Evolutionary conservation across 2,797 vertebrate genomes (phyloP).

Genomic region (Rallus crepitans): DNA sequence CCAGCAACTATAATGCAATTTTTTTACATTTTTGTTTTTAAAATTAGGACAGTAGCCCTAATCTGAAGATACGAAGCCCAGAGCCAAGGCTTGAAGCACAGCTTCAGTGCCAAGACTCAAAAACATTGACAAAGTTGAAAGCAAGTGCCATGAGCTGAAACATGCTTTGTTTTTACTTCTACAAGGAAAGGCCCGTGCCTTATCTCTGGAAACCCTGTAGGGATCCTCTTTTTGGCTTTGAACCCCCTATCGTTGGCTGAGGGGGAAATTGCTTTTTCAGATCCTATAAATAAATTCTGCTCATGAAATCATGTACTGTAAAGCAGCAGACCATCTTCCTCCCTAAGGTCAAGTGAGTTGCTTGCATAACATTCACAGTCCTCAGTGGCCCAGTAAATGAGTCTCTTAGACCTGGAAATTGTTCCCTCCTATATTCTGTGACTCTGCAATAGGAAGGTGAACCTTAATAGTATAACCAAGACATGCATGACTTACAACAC

Average conservation of each 20-base stretch:
- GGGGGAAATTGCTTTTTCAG: constrained; percentile 19
- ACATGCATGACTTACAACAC: neutral
- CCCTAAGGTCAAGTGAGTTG: neutral
- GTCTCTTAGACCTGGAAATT: neutral
- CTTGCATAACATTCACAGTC: neutral
- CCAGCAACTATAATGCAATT: neutral
- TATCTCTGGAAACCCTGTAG: neutral
- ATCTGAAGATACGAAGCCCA: neutral
- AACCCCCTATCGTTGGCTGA: neutral
- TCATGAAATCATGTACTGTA: neutral
- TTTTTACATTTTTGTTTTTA: neutral
- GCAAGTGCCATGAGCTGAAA: neutral
- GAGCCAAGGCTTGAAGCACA: neutral
- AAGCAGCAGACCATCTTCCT: neutral
- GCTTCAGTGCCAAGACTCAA: neutral
- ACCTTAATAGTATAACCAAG: neutral
- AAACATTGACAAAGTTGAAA: neutral
- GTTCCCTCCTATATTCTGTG: neutral
- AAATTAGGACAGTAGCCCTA: neutral
- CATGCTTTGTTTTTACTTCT: neutral
- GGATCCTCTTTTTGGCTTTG: neutral
- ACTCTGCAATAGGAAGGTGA: neutral
- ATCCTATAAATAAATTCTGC: neutral
- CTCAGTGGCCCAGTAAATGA: neutral
- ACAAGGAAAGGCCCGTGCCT: neutral